phyloP scores from a whole-genome alignment of 2,888 invertebrate genomes.

The Erebia aethiops region DNA sequence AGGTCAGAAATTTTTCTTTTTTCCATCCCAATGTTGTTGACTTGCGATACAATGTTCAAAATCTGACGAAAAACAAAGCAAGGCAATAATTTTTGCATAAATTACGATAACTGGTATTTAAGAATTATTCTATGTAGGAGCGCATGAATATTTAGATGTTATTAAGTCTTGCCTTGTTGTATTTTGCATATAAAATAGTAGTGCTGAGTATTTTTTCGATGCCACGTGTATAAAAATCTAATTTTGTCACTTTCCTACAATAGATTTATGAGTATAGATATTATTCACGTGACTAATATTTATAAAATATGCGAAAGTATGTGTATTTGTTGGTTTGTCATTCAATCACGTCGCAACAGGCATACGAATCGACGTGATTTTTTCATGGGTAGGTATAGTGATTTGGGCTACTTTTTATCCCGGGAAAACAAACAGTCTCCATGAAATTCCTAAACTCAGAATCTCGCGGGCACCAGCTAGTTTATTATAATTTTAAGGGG shows the following conservation, averaged over 20 bases:
- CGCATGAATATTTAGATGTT: constrained; percentile 16
- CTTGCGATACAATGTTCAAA: background rate
- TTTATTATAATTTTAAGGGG: no score
- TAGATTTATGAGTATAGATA: no score
- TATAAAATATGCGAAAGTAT: no score
- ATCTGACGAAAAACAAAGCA: background rate
- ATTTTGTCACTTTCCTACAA: background rate
- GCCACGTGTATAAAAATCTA: background rate
- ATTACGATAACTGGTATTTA: constrained; percentile 8
- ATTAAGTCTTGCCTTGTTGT: constrained; percentile 1
- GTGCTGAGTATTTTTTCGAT: background rate
- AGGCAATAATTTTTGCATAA: background rate
- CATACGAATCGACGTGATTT: no score
- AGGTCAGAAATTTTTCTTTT: background rate
- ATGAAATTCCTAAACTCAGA: no score
- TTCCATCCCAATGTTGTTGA: background rate
- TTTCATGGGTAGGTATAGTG: no score
- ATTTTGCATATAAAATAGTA: background rate
- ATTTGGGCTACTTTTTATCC: no score
- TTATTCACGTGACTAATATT: no score
- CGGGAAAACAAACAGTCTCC: no score
- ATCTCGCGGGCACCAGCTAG: no score
- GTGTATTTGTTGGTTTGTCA: no score
- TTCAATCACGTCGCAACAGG: no score
- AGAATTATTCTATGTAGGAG: background rate